Conservation (phyloP, 2,888 invertebrate species). For the Drosophila pseudotakahashii region DNA sequence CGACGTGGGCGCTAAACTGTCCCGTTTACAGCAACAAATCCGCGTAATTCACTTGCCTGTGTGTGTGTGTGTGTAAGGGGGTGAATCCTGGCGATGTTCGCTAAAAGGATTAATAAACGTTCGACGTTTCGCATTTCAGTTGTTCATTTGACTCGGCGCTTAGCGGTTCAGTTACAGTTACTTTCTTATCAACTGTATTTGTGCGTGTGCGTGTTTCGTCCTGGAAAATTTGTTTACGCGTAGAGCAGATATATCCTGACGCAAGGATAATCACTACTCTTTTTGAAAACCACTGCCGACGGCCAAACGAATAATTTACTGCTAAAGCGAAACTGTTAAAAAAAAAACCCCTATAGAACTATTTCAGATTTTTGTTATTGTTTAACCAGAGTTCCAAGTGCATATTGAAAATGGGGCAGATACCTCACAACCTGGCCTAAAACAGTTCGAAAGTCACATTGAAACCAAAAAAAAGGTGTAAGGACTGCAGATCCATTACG, state of each 20-base stretch:
- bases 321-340: not conserved
- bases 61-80: slow-evolving; percentile 21
- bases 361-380: slow-evolving; percentile 24
- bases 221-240: slow-evolving; percentile 19
- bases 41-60: slow-evolving; percentile 67
- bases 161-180: slow-evolving; percentile 72
- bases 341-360: too few relatives aligned
- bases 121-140: slow-evolving; percentile 69
- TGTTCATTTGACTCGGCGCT: slow-evolving; percentile 80
- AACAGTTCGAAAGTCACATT: not conserved
- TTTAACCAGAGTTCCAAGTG: slow-evolving; percentile 19
- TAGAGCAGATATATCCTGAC: not conserved
- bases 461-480: not conserved
- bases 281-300: not conserved
- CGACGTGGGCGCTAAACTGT: slow-evolving; percentile 66
- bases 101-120: slow-evolving; percentile 81
- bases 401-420: slow-evolving; percentile 2
- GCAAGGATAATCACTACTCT: not conserved
- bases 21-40: slow-evolving; percentile 77
- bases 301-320: not conserved
- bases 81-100: slow-evolving; percentile 54
- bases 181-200: not conserved
- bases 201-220: slow-evolving; percentile 1
- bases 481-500: slow-evolving; percentile 13
- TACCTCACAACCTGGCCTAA: not conserved